Base-by-base conservation (phyloP, 2,797 vertebrate species). In the Sparidentex hasta region DNA sequence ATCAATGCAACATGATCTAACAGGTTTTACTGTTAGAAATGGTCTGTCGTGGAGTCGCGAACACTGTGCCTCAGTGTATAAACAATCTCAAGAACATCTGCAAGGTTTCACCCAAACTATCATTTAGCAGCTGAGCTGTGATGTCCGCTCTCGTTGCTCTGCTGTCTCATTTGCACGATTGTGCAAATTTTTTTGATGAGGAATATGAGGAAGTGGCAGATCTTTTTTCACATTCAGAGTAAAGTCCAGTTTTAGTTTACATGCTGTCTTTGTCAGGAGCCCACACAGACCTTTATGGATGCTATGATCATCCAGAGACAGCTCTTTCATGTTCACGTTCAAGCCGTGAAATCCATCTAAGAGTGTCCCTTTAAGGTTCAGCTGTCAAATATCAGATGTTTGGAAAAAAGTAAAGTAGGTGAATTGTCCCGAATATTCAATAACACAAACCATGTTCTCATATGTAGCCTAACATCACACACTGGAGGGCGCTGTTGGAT, bases 401-500 rank as follows among this genome's bases (percentile, higher is more conserved):
- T 68, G 9, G 20, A 2, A 27, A 27, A 25, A 12, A 4, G 43
- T 12, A 0, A 29, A 44, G 23, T 11, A 44, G 12, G 41, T 27
- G 43, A 44, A 4, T 7, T n/a, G 29, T 2, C 18, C 11, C 20
- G 13, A n/a, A 13, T 33, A 38, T 54, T n/a, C n/a, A 33, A 14
- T 7, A 16, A 55, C 17, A 12, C 29, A n/a, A 18, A 23, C n/a
- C 13, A 41, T 20, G 5, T 46, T n/a, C 52, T 20, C 3, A 65
- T 8, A 3, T 65, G 33, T 29, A 18, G 38, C n/a, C 2, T 44
- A 47, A 44, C 1, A 0, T 41, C 44, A 6, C 38, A 57, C 90
- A 87, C 67, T 55, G 46, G 91, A 80, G 78, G 87, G 78, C 4
- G 73, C 80, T 87, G 77, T 83, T 87, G 73, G 12, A 50, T 55